Percentiles rank a stretch among this genome's conserved stretches.
phyloP scores from a whole-genome alignment of 2,113 vertebrate species.

The Suricata suricatta region DNA sequence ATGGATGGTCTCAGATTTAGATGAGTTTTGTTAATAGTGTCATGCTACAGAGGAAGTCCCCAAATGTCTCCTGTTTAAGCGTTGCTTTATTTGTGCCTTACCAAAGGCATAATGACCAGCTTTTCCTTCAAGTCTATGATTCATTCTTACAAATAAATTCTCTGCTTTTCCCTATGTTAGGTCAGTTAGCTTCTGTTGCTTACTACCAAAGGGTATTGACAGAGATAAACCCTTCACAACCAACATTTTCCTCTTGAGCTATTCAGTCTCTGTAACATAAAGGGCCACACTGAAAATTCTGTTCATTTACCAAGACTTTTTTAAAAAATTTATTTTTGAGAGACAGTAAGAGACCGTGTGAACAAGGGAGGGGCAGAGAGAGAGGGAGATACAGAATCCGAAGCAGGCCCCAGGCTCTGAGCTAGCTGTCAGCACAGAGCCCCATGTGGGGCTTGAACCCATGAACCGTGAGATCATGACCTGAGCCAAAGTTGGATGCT shows the following conservation, averaged over 20 bases:
- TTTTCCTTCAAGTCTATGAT: constrained; percentile 14
- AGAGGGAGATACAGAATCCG: no score
- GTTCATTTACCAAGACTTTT: background rate
- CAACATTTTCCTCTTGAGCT: constrained; percentile 14
- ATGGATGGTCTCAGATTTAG: background rate
- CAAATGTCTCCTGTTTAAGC: background rate
- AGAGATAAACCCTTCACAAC: constrained; percentile 44
- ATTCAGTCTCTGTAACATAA: constrained; percentile 8
- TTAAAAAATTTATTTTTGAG: no score
- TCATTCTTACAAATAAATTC: background rate
- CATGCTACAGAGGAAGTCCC: background rate
- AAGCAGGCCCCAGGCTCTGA: no score
- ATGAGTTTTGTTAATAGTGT: background rate
- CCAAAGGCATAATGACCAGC: background rate
- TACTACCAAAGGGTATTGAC: background rate
- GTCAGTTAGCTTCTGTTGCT: background rate
- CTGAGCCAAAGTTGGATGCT: no score
- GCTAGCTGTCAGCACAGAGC: no score
- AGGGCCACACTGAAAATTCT: background rate
- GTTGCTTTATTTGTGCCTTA: background rate
- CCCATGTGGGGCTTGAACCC: no score
- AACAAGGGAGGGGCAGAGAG: no score
- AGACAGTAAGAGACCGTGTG: no score
- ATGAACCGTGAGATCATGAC: no score
- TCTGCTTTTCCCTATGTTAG: background rate